These are phyloP conservation scores for Cercocebus atys DNA, from an alignment of 2,113 vertebrate genomes.

Conservation along the genomic window DNA sequence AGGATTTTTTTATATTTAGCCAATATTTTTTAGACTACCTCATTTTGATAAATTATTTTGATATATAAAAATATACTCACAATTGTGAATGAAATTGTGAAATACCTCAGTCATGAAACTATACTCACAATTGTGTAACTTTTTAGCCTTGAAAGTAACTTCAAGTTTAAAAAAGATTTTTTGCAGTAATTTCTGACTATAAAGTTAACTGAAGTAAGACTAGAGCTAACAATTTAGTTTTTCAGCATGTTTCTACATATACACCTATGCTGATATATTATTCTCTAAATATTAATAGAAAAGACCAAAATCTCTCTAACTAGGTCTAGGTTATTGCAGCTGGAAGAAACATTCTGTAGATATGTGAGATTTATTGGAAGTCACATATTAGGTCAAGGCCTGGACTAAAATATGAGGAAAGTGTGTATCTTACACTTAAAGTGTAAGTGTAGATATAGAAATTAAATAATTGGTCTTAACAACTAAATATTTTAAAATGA, in stretches of 20 bases:
- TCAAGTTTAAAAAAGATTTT: slow-evolving; percentile 39
- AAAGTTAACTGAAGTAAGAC: neutral
- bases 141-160: slow-evolving; percentile 19
- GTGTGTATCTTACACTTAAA: neutral
- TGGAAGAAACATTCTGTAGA: neutral
- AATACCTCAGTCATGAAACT: slow-evolving; percentile 2
- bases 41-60: slow-evolving; percentile 67
- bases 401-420: slow-evolving; percentile 23
- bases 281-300: neutral
- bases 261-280: neutral
- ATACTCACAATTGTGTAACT: neutral
- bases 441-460: neutral
- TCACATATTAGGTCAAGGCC: slow-evolving; percentile 57
- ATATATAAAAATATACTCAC: slow-evolving; percentile 45
- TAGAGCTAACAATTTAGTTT: neutral
- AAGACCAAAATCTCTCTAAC: neutral
- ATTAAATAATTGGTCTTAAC: neutral
- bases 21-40: slow-evolving; percentile 55
- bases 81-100: neutral
- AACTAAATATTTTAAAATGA: slow-evolving; percentile 36
- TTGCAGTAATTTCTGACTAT: slow-evolving; percentile 29
- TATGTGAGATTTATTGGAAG: neutral
- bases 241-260: neutral
- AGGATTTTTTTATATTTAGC: slow-evolving; percentile 58
- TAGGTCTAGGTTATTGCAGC: neutral